Conservation (phyloP, 2,113 vertebrate species). For the Naja naja region DNA sequence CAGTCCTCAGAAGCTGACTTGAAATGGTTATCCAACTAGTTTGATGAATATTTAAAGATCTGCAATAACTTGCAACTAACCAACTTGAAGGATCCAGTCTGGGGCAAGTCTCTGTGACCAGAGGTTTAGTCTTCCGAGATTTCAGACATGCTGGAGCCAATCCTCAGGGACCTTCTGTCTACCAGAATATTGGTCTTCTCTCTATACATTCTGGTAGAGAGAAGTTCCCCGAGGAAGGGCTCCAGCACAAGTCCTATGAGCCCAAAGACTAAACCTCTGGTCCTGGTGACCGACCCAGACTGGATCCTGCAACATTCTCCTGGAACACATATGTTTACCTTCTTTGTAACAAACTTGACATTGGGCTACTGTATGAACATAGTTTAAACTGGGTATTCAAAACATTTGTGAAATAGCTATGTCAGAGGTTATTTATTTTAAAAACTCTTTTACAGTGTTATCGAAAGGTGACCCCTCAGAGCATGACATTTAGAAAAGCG, state of each 20-base stretch:
- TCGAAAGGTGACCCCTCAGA: conserved; percentile 56
- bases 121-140: background rate
- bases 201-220: background rate
- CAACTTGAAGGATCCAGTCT: background rate
- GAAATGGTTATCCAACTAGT: background rate
- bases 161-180: background rate
- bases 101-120: background rate
- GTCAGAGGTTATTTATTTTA: background rate
- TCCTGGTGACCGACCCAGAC: background rate
- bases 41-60: background rate
- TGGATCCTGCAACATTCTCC: background rate
- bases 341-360: no score
- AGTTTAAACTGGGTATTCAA: background rate
- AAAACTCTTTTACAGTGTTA: conserved; percentile 82
- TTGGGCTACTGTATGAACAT: background rate
- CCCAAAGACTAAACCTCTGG: background rate
- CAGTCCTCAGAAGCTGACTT: background rate
- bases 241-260: background rate
- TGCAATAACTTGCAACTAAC: background rate
- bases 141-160: background rate
- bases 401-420: background rate
- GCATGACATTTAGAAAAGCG: conserved; percentile 71
- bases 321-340: background rate
- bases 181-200: no score
- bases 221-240: background rate